These are phyloP conservation scores for Drosophila bunnanda DNA, from an alignment of 2,888 invertebrate species.

Conservation along the genomic window DNA sequence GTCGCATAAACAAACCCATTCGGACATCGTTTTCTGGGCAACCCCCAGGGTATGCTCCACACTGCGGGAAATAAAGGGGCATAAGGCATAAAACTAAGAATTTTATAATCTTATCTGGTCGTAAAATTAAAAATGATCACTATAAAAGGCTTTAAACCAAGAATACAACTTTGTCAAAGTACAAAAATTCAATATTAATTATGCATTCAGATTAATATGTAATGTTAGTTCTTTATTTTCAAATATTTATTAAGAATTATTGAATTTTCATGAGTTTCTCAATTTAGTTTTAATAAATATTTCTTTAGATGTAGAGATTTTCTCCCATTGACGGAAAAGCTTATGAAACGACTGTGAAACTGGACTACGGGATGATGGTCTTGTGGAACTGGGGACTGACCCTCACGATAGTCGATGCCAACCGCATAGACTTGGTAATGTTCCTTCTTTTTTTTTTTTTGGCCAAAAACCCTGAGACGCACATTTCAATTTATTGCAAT, in stretches of 20 bases:
- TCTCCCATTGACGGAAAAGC: constrained; percentile 53
- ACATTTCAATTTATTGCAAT: constrained; percentile 76
- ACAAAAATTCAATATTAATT: too few relatives aligned
- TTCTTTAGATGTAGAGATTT: constrained; percentile 8
- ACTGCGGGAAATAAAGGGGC: not conserved
- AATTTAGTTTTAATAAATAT: not conserved
- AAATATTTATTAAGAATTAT: too few relatives aligned
- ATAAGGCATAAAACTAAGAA: not conserved
- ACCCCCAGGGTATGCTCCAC: constrained; percentile 41
- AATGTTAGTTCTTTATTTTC: not conserved
- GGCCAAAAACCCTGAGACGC: constrained; percentile 47
- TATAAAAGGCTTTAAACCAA: too few relatives aligned
- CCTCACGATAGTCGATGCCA: constrained; percentile 38
- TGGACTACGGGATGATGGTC: constrained; percentile 50
- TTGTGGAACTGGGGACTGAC: constrained; percentile 30
- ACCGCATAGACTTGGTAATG: constrained; percentile 57
- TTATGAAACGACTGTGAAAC: constrained; percentile 46
- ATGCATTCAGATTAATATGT: too few relatives aligned
- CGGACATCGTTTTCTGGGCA: constrained; percentile 30
- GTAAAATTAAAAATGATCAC: too few relatives aligned
- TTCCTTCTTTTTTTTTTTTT: constrained; percentile 39
- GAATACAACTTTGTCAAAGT: too few relatives aligned
- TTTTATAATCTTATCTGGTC: too few relatives aligned
- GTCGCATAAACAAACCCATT: constrained; percentile 44
- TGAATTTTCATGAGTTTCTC: fast-evolving